Evolutionary conservation across 2,797 vertebrate genomes (phyloP).

Genomic region (Rhabdomys pumilio): DNA sequence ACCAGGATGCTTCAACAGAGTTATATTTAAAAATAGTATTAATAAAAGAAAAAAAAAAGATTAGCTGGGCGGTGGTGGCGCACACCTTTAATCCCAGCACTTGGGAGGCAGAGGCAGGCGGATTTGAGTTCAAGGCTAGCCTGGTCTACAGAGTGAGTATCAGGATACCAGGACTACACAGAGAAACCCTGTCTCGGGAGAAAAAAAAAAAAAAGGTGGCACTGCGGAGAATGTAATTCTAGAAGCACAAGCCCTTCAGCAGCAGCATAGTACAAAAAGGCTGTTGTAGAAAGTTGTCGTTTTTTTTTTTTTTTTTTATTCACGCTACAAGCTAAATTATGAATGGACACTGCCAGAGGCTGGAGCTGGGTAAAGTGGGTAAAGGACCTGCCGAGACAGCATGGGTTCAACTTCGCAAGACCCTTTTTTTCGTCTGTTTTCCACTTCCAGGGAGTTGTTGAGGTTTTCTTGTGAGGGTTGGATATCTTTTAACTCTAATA

Average conservation of each 20-base stretch:
- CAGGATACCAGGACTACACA: too few species aligned
- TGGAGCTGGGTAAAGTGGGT: background rate
- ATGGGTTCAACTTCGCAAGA: background rate
- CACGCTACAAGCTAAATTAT: background rate
- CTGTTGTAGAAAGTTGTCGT: background rate
- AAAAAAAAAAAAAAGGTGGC: too few species aligned
- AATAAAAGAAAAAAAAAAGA: background rate
- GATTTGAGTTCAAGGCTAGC: too few species aligned
- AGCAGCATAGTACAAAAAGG: background rate
- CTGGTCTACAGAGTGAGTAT: too few species aligned
- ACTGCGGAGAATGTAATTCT: conserved; percentile 48
- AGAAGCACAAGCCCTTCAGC: conserved; percentile 32
- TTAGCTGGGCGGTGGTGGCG: too few species aligned
- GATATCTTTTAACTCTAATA: background rate
- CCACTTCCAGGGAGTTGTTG: too few species aligned
- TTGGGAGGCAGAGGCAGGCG: too few species aligned
- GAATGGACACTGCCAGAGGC: background rate
- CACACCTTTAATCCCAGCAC: too few species aligned
- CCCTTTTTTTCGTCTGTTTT: background rate
- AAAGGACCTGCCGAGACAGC: background rate
- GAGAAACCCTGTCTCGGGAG: too few species aligned
- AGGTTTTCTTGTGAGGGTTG: background rate
- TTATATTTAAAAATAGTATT: background rate
- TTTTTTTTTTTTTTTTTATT: background rate
- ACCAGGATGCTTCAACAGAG: background rate